phyloP scores from a whole-genome alignment of 2,113 vertebrate genomes.

The Antennarius striatus region DNA sequence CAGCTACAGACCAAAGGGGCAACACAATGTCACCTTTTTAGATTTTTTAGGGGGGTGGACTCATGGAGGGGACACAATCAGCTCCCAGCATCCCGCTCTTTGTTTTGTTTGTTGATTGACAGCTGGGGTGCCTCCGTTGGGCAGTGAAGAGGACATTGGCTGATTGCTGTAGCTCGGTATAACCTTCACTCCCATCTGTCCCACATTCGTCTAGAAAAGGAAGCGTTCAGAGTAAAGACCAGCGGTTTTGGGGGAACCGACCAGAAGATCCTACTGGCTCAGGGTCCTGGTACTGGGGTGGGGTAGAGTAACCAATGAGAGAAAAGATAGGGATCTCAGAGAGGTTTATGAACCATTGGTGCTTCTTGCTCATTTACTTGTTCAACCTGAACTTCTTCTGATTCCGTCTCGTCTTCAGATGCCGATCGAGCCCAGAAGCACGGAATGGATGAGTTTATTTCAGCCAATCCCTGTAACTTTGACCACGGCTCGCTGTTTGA shows the following conservation, averaged over 20 bases:
- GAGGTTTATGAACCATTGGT: too few species aligned
- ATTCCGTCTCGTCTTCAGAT: conserved; percentile 78
- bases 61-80: conserved; percentile 76
- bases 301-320: too few species aligned
- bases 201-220: neutral
- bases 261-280: too few species aligned
- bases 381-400: neutral
- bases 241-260: too few species aligned
- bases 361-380: neutral
- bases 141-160: conserved; percentile 56
- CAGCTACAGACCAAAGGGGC: conserved; percentile 84
- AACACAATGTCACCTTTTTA: conserved; percentile 95
- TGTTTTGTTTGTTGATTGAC: conserved; percentile 70
- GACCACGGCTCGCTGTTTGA: conserved; percentile 98
- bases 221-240: neutral
- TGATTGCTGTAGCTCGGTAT: conserved; percentile 25
- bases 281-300: too few species aligned
- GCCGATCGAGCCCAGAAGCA: conserved; percentile 99
- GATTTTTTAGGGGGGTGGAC: conserved; percentile 75
- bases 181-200: conserved; percentile 27
- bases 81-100: conserved; percentile 63
- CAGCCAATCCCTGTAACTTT: conserved; percentile 98
- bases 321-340: too few species aligned
- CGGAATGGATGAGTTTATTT: conserved; percentile 99
- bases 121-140: conserved; percentile 55